Conservation (phyloP, 2,888 invertebrate genomes). For the Schrankia costaestrigalis region DNA sequence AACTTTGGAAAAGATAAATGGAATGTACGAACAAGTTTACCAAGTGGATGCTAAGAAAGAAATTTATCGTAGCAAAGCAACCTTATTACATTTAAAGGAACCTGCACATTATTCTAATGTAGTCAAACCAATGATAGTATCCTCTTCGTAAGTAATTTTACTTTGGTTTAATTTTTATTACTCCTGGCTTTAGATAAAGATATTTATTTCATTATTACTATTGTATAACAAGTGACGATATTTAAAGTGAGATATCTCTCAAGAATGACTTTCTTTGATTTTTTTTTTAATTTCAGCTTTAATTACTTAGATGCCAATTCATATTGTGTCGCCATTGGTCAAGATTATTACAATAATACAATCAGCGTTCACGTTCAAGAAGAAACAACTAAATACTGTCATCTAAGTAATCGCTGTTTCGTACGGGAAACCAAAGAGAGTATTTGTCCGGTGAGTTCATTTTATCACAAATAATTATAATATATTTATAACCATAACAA, state of each 20-base stretch:
- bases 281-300: not conserved
- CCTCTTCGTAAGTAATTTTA: conserved; percentile 63
- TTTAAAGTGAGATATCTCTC: too few species aligned
- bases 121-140: conserved; percentile 83
- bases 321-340: conserved; percentile 83
- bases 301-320: conserved; percentile 50
- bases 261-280: too few species aligned
- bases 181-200: too few species aligned
- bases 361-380: conserved; percentile 71
- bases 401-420: conserved; percentile 79
- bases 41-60: conserved; percentile 80
- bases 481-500: too few species aligned
- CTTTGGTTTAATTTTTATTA: not conserved
- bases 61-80: conserved; percentile 80
- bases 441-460: conserved; percentile 67
- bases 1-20: conserved; percentile 77
- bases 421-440: conserved; percentile 46
- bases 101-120: conserved; percentile 82
- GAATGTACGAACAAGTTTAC: conserved; percentile 86
- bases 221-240: too few species aligned
- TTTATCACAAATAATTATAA: too few species aligned
- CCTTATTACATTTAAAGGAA: conserved; percentile 82
- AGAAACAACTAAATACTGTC: conserved; percentile 75
- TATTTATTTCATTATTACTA: conserved; percentile 1
- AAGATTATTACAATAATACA: conserved; percentile 74